Evolutionary conservation across 2,888 invertebrate species (phyloP).

Genomic region (Lepidocyrtinus sp.): DNA sequence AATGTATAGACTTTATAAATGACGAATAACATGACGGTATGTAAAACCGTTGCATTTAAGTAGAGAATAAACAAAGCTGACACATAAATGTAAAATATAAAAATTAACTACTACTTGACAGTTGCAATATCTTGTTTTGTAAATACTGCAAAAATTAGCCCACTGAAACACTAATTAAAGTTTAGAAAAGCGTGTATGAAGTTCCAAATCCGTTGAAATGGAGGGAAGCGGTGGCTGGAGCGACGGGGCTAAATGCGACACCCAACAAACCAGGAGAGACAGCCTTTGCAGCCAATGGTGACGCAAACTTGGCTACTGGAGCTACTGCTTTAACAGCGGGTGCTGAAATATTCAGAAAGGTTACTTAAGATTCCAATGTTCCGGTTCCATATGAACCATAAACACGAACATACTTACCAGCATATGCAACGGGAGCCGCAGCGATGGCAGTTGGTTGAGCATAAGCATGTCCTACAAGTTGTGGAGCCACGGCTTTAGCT

Average conservation of each 20-base stretch:
- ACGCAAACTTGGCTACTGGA: not conserved
- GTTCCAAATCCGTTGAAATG: conserved; percentile 73
- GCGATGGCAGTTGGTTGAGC: conserved; percentile 1
- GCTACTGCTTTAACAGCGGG: not conserved
- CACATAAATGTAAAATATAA: too few species aligned
- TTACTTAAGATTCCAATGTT: not conserved
- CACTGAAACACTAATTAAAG: too few species aligned
- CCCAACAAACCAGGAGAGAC: conserved; percentile 67
- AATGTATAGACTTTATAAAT: too few species aligned
- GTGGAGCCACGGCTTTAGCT: conserved; percentile 16
- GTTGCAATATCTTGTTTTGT: too few species aligned
- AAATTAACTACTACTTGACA: too few species aligned
- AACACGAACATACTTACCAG: too few species aligned
- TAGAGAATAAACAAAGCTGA: too few species aligned
- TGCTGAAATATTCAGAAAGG: too few species aligned
- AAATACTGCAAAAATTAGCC: too few species aligned
- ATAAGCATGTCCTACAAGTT: conserved; percentile 23
- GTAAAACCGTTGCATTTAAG: too few species aligned
- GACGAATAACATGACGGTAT: too few species aligned
- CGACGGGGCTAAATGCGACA: conserved; percentile 76
- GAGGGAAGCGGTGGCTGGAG: conserved; percentile 79
- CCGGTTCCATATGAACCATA: conserved; percentile 23
- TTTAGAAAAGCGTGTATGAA: conserved; percentile 46
- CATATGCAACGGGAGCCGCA: conserved; percentile 18
- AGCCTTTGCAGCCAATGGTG: too few species aligned